Base-by-base conservation (phyloP, 2,113 vertebrate species). In the Tetrao urogallus region DNA sequence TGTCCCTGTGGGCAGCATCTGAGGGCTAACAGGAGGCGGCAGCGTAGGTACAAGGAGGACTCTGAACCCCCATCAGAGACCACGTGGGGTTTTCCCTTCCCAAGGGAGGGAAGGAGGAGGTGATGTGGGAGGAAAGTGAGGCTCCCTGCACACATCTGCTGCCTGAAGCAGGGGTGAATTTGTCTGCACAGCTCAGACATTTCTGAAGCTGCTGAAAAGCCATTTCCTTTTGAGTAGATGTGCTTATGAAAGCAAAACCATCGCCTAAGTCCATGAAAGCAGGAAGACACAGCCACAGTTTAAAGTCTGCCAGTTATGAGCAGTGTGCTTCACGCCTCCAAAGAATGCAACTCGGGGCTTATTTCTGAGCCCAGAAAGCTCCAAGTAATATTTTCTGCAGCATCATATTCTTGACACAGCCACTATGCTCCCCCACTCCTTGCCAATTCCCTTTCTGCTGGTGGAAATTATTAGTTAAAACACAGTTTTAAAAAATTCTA, bases 401-500 rank as follows among this genome's bases (percentile, higher is more conserved):
- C 30, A 76, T 43, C 40, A 58, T 63, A 24, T 65, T 94, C 22
- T 30, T 69, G 48, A 73, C 81, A 72, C 47, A 81, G 52, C 56
- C 72, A 64, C 69, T 34, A 6, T 34, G 22, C 34, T 17, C 20
- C 6, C 2, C 1, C 2, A 0, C 30, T 34, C 42, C 93, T 88
- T 57, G 70, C 30, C 76, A 60, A 38, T 65, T 92, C 61, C 22
- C 48, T 75, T 84, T 84, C 52, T 92, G 76, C 21, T 88, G 47
- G 48, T 90, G 61, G 71, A 91, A 92, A 81, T 90, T 14, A 67
- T 80, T 64, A 38, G 11, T 90, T 43, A 75, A 96, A 96, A 94
- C 38, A 52, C 20, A 64, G 47, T 67, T 89, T 38, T 0, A 60
- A 95, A 91, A 89, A 81, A 2, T 32, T 82, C 77, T 82, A 73